Evolutionary conservation across 2,888 invertebrate species (phyloP).

Genomic region (Pedicia rivosa): DNA sequence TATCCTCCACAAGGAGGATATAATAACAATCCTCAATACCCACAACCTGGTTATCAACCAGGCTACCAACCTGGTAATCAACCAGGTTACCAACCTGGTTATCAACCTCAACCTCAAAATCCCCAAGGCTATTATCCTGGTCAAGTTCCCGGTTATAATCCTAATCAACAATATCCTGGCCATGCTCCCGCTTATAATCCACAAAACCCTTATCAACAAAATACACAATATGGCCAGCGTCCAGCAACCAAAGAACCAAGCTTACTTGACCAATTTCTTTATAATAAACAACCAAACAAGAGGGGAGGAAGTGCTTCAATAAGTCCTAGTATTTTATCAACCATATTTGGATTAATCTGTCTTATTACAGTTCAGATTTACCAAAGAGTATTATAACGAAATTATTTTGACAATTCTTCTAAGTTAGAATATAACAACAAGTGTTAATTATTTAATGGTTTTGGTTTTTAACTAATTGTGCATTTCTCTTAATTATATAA

Average conservation of each 20-base stretch:
- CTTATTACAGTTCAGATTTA: too few species aligned
- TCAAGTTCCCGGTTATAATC: constrained; percentile 18
- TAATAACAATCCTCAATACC: constrained; percentile 29
- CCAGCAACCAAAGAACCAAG: constrained; percentile 25
- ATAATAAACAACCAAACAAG: constrained; percentile 15
- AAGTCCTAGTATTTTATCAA: not conserved
- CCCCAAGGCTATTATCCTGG: constrained; percentile 18
- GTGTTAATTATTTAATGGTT: too few species aligned
- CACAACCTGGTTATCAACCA: constrained; percentile 15
- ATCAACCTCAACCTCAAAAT: constrained; percentile 1
- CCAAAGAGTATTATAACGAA: too few species aligned
- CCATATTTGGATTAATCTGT: not conserved
- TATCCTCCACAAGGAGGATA: too few species aligned
- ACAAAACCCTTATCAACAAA: constrained; percentile 25
- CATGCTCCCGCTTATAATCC: constrained; percentile 20
- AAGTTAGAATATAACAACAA: too few species aligned
- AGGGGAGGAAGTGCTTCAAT: constrained; percentile 1
- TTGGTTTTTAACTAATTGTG: too few species aligned
- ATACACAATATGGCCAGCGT: constrained; percentile 10
- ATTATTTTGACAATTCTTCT: too few species aligned
- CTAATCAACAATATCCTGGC: constrained; percentile 23
- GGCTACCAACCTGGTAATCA: constrained; percentile 1
- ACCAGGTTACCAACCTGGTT: constrained; percentile 5
- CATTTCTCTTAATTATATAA: too few species aligned
- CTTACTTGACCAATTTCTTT: constrained; percentile 17